These are phyloP conservation scores for Hylomyscus alleni DNA, from an alignment of 2,797 vertebrate genomes.

Conservation along the genomic window DNA sequence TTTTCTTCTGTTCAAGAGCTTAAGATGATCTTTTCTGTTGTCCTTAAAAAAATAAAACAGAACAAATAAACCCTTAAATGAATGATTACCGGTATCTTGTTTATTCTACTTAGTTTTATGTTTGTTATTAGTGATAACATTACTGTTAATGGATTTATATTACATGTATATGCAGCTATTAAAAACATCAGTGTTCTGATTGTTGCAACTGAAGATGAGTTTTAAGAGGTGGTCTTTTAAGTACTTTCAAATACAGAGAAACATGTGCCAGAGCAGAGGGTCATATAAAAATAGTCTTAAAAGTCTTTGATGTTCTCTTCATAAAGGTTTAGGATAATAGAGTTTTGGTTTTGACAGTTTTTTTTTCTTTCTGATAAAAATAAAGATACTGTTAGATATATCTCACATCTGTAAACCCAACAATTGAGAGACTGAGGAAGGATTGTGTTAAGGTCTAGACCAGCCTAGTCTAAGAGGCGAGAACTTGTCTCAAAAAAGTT, in stretches of 20 bases:
- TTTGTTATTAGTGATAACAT: neutral
- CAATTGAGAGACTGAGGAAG: neutral
- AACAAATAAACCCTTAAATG: neutral
- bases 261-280: neutral
- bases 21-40: neutral
- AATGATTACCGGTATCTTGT: neutral
- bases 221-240: slow-evolving; percentile 43
- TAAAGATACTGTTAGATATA: neutral
- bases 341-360: slow-evolving; percentile 15
- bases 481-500: neutral
- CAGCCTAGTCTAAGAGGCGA: neutral
- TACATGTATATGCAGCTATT: neutral
- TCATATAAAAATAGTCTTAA: neutral
- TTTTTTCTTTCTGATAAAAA: neutral
- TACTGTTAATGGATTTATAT: neutral
- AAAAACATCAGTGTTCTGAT: neutral
- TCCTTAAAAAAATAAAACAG: neutral
- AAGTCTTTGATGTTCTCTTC: neutral
- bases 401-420: neutral
- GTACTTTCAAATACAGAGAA: neutral
- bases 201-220: slow-evolving; percentile 29
- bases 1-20: neutral
- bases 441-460: neutral
- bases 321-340: neutral
- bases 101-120: neutral